phyloP scores from a whole-genome alignment of 2,797 vertebrate species.

The Pogoniulus pusillus region DNA sequence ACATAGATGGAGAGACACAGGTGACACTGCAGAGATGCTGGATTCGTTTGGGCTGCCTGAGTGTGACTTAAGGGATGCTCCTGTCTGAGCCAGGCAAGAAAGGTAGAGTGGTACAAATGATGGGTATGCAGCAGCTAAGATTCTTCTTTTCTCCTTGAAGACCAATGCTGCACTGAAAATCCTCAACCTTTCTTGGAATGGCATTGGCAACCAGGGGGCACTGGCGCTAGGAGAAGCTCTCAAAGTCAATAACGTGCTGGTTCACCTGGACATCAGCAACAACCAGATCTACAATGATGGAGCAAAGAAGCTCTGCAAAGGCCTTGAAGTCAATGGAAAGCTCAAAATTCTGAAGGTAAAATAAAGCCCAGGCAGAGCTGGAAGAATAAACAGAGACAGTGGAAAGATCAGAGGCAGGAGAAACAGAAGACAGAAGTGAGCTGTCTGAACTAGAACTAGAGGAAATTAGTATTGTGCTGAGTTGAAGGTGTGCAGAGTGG shows the following conservation, averaged over 20 bases:
- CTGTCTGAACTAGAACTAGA: background rate
- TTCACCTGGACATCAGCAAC: slow-evolving; percentile 84
- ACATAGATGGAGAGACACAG: background rate
- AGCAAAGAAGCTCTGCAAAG: slow-evolving; percentile 82
- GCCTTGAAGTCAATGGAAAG: slow-evolving; percentile 86
- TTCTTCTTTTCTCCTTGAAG: slow-evolving; percentile 68
- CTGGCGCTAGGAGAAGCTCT: slow-evolving; percentile 88
- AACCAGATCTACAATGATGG: slow-evolving; percentile 88
- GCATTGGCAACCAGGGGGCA: slow-evolving; percentile 90
- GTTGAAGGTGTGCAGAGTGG: background rate
- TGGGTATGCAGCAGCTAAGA: background rate
- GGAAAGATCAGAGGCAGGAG: background rate
- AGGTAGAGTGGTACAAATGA: background rate
- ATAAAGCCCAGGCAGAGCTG: background rate
- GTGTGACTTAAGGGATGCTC: background rate
- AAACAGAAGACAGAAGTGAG: background rate
- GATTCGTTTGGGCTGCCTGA: background rate
- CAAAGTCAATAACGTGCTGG: slow-evolving; percentile 83
- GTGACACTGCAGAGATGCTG: background rate
- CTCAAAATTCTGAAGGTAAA: slow-evolving; percentile 85
- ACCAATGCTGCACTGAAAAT: slow-evolving; percentile 83
- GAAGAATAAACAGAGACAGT: background rate
- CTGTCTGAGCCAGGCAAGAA: background rate
- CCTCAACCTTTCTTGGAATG: slow-evolving; percentile 89
- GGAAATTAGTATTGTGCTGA: background rate